Conservation (phyloP, 1,140 invertebrate species). For the Drosophila parabipectinata region DNA sequence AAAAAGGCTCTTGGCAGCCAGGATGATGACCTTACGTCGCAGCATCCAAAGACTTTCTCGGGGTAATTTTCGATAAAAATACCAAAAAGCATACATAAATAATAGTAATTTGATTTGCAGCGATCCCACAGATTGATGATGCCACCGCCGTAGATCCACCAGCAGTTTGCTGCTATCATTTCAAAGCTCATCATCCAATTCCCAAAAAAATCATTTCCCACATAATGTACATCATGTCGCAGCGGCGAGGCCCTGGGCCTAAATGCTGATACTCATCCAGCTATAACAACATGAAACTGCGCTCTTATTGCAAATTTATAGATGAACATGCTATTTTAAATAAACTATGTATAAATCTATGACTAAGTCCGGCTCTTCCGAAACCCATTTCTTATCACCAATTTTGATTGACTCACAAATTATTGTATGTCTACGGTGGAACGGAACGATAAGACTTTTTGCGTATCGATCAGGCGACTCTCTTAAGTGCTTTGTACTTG, state of each 20-base stretch:
- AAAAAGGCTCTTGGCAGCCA: slow-evolving; percentile 89
- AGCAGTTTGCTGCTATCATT: slow-evolving; percentile 33
- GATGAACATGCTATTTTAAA: slow-evolving; percentile 78
- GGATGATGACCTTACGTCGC: slow-evolving; percentile 87
- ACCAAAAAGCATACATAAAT: slow-evolving; percentile 1
- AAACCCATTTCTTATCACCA: slow-evolving; percentile 24
- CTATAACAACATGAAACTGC: slow-evolving; percentile 41
- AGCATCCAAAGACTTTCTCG: slow-evolving; percentile 85
- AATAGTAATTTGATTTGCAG: slow-evolving; percentile 41
- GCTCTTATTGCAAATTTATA: slow-evolving; percentile 62
- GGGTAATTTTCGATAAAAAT: slow-evolving; percentile 49
- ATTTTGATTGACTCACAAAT: slow-evolving; percentile 36
- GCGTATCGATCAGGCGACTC: slow-evolving; percentile 62
- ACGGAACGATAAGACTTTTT: slow-evolving; percentile 47
- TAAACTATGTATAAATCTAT: slow-evolving; percentile 75
- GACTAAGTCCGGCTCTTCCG: slow-evolving; percentile 38
- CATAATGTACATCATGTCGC: slow-evolving; percentile 8
- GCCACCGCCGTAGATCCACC: slow-evolving; percentile 35
- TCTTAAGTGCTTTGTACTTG: slow-evolving; percentile 65
- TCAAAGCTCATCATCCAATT: slow-evolving; percentile 46
- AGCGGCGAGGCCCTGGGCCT: slow-evolving; percentile 31
- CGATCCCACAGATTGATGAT: slow-evolving; percentile 82
- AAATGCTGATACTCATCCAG: slow-evolving; percentile 36
- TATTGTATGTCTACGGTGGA: slow-evolving; percentile 1
- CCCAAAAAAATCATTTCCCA: slow-evolving; percentile 21